These are phyloP conservation scores for Oceanodroma leucorhoa DNA, from an alignment of 2,797 vertebrate species.

Conservation along the genomic window DNA sequence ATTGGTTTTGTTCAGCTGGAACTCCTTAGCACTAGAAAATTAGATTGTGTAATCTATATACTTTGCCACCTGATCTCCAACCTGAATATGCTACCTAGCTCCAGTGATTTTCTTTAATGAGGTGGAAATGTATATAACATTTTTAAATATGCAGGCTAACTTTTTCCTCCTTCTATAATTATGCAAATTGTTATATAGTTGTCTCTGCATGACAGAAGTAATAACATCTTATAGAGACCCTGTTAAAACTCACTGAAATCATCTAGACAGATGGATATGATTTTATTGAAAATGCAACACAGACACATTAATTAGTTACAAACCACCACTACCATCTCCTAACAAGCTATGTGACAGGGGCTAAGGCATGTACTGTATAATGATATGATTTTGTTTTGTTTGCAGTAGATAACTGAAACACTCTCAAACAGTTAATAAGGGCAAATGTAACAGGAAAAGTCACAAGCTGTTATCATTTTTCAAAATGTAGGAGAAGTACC, in stretches of 20 bases:
- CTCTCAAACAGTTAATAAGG: background rate
- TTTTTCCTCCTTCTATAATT: constrained; percentile 36
- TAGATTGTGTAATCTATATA: background rate
- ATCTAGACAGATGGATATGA: constrained; percentile 23
- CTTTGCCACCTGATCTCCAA: constrained; percentile 29
- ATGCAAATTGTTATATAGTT: constrained; percentile 38
- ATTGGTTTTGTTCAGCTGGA: background rate
- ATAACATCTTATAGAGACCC: constrained; percentile 26
- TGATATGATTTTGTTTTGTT: background rate
- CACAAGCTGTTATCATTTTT: constrained; percentile 3
- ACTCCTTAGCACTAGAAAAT: constrained; percentile 18
- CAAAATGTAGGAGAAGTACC: background rate
- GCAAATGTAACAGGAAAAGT: background rate
- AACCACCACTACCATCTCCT: background rate
- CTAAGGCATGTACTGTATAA: background rate
- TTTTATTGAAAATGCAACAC: constrained; percentile 33
- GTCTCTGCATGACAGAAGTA: background rate
- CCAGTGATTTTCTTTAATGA: constrained; percentile 45
- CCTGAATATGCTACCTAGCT: background rate
- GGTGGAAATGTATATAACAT: constrained; percentile 38
- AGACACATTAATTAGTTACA: constrained; percentile 44
- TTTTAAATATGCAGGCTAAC: constrained; percentile 38
- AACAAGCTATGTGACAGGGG: background rate
- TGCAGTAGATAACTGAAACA: background rate
- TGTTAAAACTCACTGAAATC: constrained; percentile 44